These are phyloP conservation scores for Panorpa germanica DNA, from an alignment of 2,888 invertebrate genomes.

Conservation along the genomic window DNA sequence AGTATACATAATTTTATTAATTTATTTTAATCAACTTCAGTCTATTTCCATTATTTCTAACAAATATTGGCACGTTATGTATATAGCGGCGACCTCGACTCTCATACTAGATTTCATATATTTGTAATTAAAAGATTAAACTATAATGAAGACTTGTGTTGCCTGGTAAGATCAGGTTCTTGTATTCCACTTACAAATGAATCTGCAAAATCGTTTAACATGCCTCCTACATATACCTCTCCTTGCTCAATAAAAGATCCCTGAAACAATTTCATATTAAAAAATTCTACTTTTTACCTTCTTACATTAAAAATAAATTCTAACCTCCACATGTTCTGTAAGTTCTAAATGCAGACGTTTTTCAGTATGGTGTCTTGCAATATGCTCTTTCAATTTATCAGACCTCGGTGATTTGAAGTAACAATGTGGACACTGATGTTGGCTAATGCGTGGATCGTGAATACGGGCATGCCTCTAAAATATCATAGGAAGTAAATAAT, in stretches of 20 bases:
- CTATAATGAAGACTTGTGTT: neutral
- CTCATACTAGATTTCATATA: neutral
- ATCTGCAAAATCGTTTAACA: neutral
- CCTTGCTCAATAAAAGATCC: no score
- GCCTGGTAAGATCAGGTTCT: neutral
- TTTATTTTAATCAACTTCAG: neutral
- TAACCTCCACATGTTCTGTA: no score
- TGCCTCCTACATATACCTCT: no score
- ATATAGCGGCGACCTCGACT: neutral
- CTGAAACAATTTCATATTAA: no score
- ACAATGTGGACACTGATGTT: slow-evolving; percentile 25
- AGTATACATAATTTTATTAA: neutral
- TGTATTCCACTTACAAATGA: neutral
- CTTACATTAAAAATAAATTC: no score
- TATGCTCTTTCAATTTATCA: slow-evolving; percentile 32
- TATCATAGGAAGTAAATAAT: no score
- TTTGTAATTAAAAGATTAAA: neutral
- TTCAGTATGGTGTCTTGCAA: no score
- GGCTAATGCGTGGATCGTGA: slow-evolving; percentile 8
- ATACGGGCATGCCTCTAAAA: no score
- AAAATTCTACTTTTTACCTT: no score
- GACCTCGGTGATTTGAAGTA: slow-evolving; percentile 27
- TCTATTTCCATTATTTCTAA: no score
- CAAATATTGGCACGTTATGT: neutral
- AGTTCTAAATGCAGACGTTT: no score